Evolutionary conservation across 1,140 invertebrate species (phyloP), one percentile per base, ranked within the genome.

Genomic region (Lysiphlebus fabarum): DNA sequence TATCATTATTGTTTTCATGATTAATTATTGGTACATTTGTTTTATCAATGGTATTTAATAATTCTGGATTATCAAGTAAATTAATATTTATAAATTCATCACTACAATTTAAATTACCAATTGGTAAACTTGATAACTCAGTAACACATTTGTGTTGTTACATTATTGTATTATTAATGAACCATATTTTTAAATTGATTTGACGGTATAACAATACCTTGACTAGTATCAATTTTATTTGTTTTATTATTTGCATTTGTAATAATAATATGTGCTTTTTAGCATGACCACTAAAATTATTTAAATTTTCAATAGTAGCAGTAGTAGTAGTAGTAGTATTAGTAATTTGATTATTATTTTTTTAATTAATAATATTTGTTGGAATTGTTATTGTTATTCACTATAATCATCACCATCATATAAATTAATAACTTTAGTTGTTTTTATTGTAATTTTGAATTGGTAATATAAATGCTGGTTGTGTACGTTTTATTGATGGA

Each of bases 61-160:
- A 58, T 7, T 73, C 67, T 2, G 63, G 64, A 62, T 71, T 70
- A 42, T 79, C 74, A 0, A 76, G 47, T 6, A 77, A 47, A 66
- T 78, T 76, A 1, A 71, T 73, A 36, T 65, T 74, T 0, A 78
- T 59, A 36, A 70, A 76, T 47, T 77, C 73, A 33, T 72, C 70
- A 10, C 3, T 49, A 12, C 57, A 66, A 42, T 63, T 57, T 6
- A 65, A 47, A 34, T 33, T 33, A 11, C 10, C 43, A 11, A 2
- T 45, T 9, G 56, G 7, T 7, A 53, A 11, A 26, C 54, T 51
- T 42, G 63, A 40, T 7, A 64, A 45, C 42, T 70, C 65, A 4
- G 57, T 4, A 0, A 62, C 40, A 0, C 12, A n/a, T n/a, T n/a
- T n/a, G n/a, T n/a, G n/a, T n/a, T n/a, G n/a, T 56, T 61, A 2